These are phyloP conservation scores for Stenichneumon culpator DNA, from an alignment of 2,888 invertebrate species.

Conservation along the genomic window DNA sequence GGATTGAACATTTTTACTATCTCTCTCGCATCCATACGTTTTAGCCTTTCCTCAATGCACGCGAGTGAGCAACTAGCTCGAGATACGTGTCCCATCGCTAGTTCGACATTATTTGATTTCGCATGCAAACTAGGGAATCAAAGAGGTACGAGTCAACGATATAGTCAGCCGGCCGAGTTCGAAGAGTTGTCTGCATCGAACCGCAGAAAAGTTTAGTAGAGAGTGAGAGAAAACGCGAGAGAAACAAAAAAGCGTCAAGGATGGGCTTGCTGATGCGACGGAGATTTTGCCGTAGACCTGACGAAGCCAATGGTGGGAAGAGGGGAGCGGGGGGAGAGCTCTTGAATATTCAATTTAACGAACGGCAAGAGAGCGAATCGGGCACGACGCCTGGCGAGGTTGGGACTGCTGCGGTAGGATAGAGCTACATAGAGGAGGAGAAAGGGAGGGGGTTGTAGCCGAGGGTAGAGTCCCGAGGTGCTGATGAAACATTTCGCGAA, in stretches of 20 bases:
- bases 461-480: conserved; percentile 56
- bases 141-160: conserved; percentile 59
- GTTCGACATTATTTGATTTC: neutral
- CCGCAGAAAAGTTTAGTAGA: conserved; percentile 50
- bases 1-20: too few species aligned
- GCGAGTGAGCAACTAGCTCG: neutral
- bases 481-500: conserved; percentile 70
- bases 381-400: conserved; percentile 62
- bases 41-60: neutral
- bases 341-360: conserved; percentile 67
- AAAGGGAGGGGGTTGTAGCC: conserved; percentile 27
- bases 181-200: conserved; percentile 31
- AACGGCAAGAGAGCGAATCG: conserved; percentile 62
- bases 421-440: conserved; percentile 4
- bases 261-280: conserved; percentile 37
- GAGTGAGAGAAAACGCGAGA: neutral
- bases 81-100: neutral
- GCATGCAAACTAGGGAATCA: neutral
- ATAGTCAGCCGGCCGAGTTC: conserved; percentile 26
- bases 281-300: conserved; percentile 60
- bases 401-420: neutral
- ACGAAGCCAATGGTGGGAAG: conserved; percentile 60
- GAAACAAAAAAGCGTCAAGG: conserved; percentile 21
- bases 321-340: conserved; percentile 24
- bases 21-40: too few species aligned